These are phyloP conservation scores for Antigone vipio DNA, from an alignment of 2,113 vertebrate species.

Conservation along the genomic window DNA sequence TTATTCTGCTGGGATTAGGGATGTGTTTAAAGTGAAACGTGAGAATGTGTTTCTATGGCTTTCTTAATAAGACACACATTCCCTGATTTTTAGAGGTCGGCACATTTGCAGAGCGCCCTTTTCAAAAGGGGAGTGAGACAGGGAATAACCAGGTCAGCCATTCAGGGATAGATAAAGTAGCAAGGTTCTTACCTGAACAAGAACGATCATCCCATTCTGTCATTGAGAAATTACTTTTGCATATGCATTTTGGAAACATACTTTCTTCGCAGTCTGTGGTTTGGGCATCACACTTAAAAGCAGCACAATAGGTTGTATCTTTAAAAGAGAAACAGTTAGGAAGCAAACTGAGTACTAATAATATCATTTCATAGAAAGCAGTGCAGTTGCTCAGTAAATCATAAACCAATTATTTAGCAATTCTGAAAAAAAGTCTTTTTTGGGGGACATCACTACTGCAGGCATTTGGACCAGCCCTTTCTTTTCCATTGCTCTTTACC, in stretches of 20 bases:
- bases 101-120: not conserved
- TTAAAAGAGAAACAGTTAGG: not conserved
- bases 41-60: not conserved
- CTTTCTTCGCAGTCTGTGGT: fast-evolving
- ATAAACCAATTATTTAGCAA: not conserved
- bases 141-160: not conserved
- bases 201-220: not conserved
- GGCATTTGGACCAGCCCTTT: not conserved
- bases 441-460: not conserved
- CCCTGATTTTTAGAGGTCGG: not conserved
- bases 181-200: constrained; percentile 39
- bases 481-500: not conserved
- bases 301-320: fast-evolving
- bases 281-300: fast-evolving
- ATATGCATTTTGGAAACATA: not conserved
- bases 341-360: not conserved
- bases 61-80: not conserved
- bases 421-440: not conserved
- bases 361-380: not conserved
- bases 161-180: not conserved
- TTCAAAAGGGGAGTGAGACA: not conserved
- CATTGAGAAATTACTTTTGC: fast-evolving
- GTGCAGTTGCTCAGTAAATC: not conserved
- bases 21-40: not conserved
- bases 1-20: not conserved